Conservation (phyloP, 1,140 invertebrate genomes). For the Leptopilina clavipes region DNA sequence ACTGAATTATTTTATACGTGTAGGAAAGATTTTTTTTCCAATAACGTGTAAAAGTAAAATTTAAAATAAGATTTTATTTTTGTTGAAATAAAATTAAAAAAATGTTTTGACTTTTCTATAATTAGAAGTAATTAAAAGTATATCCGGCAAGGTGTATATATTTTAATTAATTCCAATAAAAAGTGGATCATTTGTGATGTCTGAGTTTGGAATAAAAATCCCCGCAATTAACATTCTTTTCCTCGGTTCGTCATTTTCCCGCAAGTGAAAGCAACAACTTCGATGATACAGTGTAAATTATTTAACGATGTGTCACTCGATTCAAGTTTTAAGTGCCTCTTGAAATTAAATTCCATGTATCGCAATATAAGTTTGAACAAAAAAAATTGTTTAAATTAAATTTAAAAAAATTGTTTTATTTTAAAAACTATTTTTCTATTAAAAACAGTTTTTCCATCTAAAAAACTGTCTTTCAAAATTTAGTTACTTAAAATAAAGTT, state of each 20-base stretch:
- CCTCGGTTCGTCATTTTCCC: background rate
- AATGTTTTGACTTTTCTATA: too few species aligned
- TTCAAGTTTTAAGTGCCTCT: background rate
- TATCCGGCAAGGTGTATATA: too few species aligned
- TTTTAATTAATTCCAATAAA: background rate
- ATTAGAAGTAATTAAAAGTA: too few species aligned
- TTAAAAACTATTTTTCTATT: too few species aligned
- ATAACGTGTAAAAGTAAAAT: background rate
- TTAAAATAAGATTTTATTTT: too few species aligned
- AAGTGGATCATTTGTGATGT: background rate
- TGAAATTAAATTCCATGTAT: background rate
- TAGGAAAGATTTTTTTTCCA: background rate
- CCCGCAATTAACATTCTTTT: background rate
- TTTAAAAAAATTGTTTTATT: background rate
- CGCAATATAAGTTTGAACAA: background rate
- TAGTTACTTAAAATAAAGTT: too few species aligned
- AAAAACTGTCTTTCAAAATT: too few species aligned
- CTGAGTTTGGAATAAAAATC: background rate
- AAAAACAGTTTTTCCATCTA: too few species aligned
- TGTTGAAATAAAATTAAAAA: too few species aligned
- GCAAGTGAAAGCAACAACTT: background rate
- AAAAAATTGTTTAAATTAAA: background rate
- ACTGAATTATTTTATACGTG: background rate
- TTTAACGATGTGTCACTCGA: background rate
- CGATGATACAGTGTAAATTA: background rate